Base-by-base conservation (phyloP, 2,888 invertebrate species). In the Athrips mouffetella region DNA sequence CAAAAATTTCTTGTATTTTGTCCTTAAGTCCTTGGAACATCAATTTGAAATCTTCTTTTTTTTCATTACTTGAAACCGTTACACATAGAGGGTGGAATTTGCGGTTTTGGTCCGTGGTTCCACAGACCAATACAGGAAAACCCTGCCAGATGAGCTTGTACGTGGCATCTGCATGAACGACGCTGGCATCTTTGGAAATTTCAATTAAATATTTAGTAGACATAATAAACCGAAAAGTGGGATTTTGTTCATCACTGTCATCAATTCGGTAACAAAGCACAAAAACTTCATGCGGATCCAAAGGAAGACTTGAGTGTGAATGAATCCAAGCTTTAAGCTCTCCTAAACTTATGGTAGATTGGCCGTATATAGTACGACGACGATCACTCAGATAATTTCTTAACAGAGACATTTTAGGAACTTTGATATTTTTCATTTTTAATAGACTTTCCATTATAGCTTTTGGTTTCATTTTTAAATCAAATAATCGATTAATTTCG, bases 21-120 rank as follows among this genome's bases (percentile, higher is more conserved):
- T n/a, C 23, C 40, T 41, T 51, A 4, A 44, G 8, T 30, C 15
- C 27, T 21, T 37, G 16, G 15, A 23, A 40, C 20, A 40, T 4
- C 47, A 47, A 18, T 13, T 40, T 4, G 16, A 47, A 47, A 29
- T 47, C 47, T 40, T 47, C 40, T 47, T 47, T 40, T 27, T 16
- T 18, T 16, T 47, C 40, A 11, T 25, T 27, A 13, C 30, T 40
- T 4, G 47, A 16, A 40, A 47, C 27, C 11, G 20, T 40, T 11
- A 47, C 8, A 11, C 47, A 4, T 16, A 47, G 13, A 3, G 47
- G 47, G 31, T 47, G 40, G 11, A 44, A 44, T 20, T 16, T 10
- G 10, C 20, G 3, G 2, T 27, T 15, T 44, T 44, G 30, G n/a
- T 29, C 30, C 11, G 44, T 44, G 2, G n/a, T 44, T 15, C 44